phyloP scores from a whole-genome alignment of 2,888 invertebrate species.

The Rhagonycha fulva region DNA sequence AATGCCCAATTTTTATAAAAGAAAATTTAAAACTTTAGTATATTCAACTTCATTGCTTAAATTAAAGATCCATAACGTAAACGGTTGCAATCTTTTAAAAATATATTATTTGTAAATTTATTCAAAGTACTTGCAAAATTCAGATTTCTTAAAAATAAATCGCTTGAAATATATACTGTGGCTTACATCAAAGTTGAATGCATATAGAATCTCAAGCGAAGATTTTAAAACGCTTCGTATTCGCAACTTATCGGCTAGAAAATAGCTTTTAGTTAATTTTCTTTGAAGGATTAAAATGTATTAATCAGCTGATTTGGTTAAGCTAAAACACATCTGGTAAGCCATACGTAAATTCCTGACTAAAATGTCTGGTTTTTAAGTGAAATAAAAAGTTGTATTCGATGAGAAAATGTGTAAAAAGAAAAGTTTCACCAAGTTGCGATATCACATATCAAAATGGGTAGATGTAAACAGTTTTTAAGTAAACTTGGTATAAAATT shows the following conservation, averaged over 20 bases:
- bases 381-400: slow-evolving; percentile 10
- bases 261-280: not conserved
- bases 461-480: not conserved
- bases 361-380: not conserved
- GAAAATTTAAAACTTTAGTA: too few relatives aligned
- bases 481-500: slow-evolving; percentile 2
- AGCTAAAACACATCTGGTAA: not conserved
- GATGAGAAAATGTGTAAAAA: slow-evolving; percentile 15
- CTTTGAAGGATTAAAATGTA: not conserved
- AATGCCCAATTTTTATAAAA: too few relatives aligned
- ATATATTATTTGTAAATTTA: not conserved
- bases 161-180: not conserved
- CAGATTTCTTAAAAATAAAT: not conserved
- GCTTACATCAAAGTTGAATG: not conserved
- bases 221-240: not conserved
- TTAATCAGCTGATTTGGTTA: not conserved
- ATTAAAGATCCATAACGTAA: not conserved
- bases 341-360: not conserved
- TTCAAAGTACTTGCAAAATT: not conserved
- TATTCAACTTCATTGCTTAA: not conserved
- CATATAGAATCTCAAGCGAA: not conserved
- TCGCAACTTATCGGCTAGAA: not conserved
- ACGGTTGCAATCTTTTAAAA: not conserved
- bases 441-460: slow-evolving; percentile 11
- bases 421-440: slow-evolving; percentile 11